Conservation (phyloP, 2,797 vertebrate species). For the Pterois miles region DNA sequence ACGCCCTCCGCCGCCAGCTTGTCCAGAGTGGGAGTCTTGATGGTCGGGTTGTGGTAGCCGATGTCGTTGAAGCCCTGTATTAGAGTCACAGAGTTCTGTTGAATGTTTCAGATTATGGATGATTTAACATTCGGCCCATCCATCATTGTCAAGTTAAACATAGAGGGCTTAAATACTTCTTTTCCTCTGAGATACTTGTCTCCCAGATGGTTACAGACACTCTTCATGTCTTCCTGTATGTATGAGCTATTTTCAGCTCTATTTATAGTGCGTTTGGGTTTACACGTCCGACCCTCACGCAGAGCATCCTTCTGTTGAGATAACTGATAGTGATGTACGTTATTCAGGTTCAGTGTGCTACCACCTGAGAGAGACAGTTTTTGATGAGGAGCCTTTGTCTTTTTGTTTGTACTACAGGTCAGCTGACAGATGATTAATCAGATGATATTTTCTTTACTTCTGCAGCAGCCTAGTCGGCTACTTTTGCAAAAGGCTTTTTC, state of each 20-base stretch:
- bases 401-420: too few relatives aligned
- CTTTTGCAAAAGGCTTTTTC: too few relatives aligned
- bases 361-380: neutral
- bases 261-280: neutral
- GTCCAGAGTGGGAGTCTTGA: slow-evolving; percentile 94
- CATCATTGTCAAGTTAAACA: neutral
- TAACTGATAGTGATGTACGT: neutral
- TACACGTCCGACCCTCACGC: neutral
- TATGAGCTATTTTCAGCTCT: neutral
- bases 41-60: slow-evolving; percentile 93
- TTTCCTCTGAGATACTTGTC: neutral
- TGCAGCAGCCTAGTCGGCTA: too few relatives aligned
- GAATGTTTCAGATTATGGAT: neutral
- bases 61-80: slow-evolving; percentile 91
- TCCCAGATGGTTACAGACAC: neutral
- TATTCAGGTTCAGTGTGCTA: neutral
- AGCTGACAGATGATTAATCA: too few relatives aligned
- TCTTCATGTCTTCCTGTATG: neutral
- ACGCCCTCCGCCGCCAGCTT: slow-evolving; percentile 94
- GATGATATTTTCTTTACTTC: too few relatives aligned
- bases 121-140: neutral
- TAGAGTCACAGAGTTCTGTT: neutral
- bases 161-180: neutral
- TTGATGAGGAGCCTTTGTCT: neutral
- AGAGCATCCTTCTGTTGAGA: neutral